Conservation (phyloP, 2,797 vertebrate species). For the Kryptopterus vitreolus region DNA sequence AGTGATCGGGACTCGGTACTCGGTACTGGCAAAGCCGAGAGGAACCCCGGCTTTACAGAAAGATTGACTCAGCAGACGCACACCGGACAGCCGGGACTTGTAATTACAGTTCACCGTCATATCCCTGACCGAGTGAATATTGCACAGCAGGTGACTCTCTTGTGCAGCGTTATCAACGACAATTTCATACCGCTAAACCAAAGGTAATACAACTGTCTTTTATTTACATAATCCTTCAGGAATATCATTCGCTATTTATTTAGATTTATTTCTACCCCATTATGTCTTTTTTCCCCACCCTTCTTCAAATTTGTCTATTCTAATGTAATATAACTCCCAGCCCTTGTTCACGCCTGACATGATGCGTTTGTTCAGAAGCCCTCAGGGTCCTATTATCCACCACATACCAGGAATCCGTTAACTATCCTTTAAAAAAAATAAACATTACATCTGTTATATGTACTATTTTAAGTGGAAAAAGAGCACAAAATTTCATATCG, state of each 20-base stretch:
- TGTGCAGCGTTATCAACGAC: not conserved
- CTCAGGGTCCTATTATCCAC: constrained; percentile 1
- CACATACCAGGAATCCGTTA: not conserved
- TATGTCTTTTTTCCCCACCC: too few species aligned
- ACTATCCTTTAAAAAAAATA: too few species aligned
- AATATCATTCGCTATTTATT: not conserved
- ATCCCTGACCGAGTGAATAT: not conserved
- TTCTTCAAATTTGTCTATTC: not conserved
- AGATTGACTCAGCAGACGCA: not conserved
- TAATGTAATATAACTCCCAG: not conserved
- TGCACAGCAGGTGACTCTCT: not conserved
- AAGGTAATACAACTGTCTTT: not conserved
- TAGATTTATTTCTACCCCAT: too few species aligned
- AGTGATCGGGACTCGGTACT: not conserved
- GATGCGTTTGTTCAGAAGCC: not conserved
- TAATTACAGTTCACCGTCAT: not conserved
- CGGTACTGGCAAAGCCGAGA: not conserved
- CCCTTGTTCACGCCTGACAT: not conserved
- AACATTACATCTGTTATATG: not conserved
- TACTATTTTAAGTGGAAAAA: not conserved
- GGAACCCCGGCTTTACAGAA: too few species aligned
- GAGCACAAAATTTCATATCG: not conserved
- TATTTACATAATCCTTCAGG: not conserved
- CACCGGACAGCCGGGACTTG: too few species aligned
- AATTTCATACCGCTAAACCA: constrained; percentile 14